Evolutionary conservation across 2,888 invertebrate species (phyloP).

Genomic region (Zhuqinia jingwanae): DNA sequence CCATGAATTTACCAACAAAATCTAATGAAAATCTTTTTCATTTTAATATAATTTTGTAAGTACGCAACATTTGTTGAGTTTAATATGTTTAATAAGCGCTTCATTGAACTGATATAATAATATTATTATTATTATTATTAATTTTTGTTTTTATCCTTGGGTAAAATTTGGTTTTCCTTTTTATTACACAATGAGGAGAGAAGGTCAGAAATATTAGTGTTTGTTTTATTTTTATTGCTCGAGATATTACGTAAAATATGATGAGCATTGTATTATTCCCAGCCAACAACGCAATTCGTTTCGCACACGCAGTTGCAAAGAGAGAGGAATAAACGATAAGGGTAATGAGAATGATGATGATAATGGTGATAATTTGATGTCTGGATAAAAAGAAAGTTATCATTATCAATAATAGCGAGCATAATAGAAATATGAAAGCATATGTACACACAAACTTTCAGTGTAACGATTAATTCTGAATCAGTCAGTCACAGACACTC

Average conservation of each 20-base stretch:
- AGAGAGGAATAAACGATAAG: neutral
- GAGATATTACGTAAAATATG: conserved; percentile 32
- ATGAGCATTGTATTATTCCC: neutral
- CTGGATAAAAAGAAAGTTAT: conserved; percentile 53
- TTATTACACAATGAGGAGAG: neutral
- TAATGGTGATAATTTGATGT: conserved; percentile 20
- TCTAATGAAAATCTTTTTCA: conserved; percentile 15
- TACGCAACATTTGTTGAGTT: conserved; percentile 34
- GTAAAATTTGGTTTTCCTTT: conserved; percentile 20
- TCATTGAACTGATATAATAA: conserved; percentile 35
- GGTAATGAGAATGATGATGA: conserved; percentile 1
- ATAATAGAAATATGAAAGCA: too few species aligned
- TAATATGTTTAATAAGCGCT: conserved; percentile 11
- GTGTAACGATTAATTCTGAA: conserved; percentile 76
- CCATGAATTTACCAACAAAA: conserved; percentile 25
- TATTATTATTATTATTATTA: too few species aligned
- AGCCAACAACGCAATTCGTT: conserved; percentile 27
- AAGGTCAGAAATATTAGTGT: conserved; percentile 44
- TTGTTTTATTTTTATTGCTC: conserved; percentile 36
- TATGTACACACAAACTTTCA: too few species aligned
- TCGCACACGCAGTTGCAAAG: neutral
- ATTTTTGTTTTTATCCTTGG: neutral
- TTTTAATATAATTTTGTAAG: conserved; percentile 7
- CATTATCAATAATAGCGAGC: conserved; percentile 59
- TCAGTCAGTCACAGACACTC: conserved; percentile 79